A percentile compares a stretch with the other conserved stretches of the same genome.
These are phyloP conservation scores for Clanis bilineata DNA, from an alignment of 2,888 invertebrate genomes.

Conservation along the genomic window DNA sequence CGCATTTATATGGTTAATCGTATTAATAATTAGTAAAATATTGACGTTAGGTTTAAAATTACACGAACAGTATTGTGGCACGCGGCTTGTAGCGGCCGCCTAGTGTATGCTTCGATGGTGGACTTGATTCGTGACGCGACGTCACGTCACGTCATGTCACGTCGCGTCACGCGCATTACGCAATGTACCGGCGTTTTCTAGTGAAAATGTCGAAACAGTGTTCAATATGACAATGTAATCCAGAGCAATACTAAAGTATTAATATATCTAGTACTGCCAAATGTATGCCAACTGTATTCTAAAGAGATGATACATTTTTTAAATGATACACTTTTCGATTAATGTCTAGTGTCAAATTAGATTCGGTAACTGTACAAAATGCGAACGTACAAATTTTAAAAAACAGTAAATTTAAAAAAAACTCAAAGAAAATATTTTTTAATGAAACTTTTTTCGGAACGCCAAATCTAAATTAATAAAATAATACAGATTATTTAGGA, in stretches of 20 bases:
- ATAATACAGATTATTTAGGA: constrained; percentile 77
- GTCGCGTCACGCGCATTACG: constrained; percentile 32
- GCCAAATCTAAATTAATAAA: constrained; percentile 78
- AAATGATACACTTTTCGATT: constrained; percentile 71
- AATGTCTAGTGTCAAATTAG: constrained; percentile 81
- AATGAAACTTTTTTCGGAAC: constrained; percentile 80
- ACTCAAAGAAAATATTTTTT: constrained; percentile 79
- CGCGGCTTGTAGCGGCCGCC: constrained; percentile 54
- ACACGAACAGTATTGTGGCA: constrained; percentile 78
- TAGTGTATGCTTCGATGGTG: constrained; percentile 69
- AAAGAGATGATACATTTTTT: constrained; percentile 68
- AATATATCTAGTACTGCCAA: constrained; percentile 81
- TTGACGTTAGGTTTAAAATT: constrained; percentile 78
- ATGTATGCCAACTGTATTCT: constrained; percentile 80
- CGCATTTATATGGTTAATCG: constrained; percentile 70
- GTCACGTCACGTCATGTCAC: constrained; percentile 34
- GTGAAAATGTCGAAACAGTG: constrained; percentile 65
- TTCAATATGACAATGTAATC: constrained; percentile 80
- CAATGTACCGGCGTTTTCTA: constrained; percentile 51
- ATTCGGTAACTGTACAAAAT: constrained; percentile 80
- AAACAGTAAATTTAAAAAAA: constrained; percentile 70
- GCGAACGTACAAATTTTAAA: constrained; percentile 79
- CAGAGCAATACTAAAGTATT: constrained; percentile 83
- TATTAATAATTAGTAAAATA: constrained; percentile 81
- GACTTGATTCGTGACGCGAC: constrained; percentile 61